Conservation (phyloP, 2,888 invertebrate genomes). For the Dicroscelio sp. region DNA sequence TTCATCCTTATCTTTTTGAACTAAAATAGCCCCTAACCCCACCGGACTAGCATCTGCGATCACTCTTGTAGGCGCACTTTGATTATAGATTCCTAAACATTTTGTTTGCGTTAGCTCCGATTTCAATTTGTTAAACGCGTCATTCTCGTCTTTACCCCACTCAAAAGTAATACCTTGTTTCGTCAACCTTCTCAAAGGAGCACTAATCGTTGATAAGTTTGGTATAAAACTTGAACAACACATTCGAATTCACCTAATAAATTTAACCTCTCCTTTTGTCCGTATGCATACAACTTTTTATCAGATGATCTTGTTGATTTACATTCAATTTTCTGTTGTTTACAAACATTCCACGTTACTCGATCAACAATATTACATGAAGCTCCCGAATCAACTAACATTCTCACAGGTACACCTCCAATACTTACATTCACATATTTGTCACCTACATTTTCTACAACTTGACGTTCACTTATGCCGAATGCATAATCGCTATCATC, state of each 20-base stretch:
- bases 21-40: conserved; percentile 88
- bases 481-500: background rate
- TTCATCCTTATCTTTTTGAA: conserved; percentile 83
- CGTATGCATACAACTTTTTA: conserved; percentile 80
- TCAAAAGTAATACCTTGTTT: no score
- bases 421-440: background rate
- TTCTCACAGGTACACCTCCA: conserved; percentile 76
- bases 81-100: conserved; percentile 87
- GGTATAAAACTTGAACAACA: background rate
- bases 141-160: no score
- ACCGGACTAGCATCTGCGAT: no score
- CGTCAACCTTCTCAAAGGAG: background rate
- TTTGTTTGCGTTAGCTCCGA: background rate
- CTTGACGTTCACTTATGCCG: background rate
- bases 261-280: conserved; percentile 62
- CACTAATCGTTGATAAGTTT: background rate
- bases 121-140: no score
- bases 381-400: conserved; percentile 84
- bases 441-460: background rate
- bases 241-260: conserved; percentile 82
- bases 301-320: conserved; percentile 68
- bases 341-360: no score
- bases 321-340: conserved; percentile 45
- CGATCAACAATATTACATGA: conserved; percentile 81
- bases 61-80: conserved; percentile 84